Conservation (phyloP, 2,888 invertebrate species). For the Philonicus albiceps region DNA sequence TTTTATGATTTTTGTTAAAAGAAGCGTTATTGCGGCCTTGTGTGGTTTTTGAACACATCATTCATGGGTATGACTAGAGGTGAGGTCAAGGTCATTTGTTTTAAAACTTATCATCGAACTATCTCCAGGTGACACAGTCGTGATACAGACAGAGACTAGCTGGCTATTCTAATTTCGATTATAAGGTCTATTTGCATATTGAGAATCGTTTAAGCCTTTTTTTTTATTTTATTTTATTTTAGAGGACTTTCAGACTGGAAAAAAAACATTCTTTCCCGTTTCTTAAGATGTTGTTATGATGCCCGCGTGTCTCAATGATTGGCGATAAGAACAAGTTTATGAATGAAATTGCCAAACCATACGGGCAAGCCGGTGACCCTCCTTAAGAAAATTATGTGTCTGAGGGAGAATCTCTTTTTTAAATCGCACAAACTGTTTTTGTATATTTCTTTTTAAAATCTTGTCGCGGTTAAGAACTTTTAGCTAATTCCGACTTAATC, state of each 20-base stretch:
- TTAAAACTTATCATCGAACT: background rate
- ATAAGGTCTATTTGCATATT: background rate
- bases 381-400: background rate
- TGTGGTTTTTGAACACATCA: background rate
- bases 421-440: background rate
- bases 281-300: background rate
- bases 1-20: background rate
- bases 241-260: background rate
- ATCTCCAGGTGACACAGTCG: background rate
- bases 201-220: background rate
- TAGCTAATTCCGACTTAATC: constrained; percentile 1
- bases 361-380: background rate
- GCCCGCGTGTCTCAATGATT: background rate
- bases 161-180: background rate
- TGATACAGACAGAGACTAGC: background rate
- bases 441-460: background rate
- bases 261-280: background rate
- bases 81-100: background rate
- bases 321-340: background rate
- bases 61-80: background rate
- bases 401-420: background rate
- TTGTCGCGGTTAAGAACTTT: background rate
- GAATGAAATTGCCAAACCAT: background rate
- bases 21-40: background rate
- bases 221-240: background rate